Conservation (phyloP, 2,797 vertebrate species). For the Schizopygopsis malacanthus region DNA sequence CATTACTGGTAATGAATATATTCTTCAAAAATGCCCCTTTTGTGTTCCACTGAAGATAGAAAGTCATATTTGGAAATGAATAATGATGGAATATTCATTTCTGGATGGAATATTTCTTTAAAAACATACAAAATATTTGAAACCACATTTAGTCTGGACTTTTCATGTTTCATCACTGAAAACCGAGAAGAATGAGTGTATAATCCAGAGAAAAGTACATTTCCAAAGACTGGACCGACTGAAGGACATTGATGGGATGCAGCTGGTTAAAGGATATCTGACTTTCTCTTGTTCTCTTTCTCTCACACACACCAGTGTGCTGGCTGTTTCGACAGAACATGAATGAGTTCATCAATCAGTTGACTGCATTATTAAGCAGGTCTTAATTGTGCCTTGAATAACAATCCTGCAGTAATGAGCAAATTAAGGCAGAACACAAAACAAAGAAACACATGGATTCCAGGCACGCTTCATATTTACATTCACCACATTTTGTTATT, state of each 20-base stretch:
- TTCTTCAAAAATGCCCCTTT: not conserved
- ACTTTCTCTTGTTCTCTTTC: slow-evolving; percentile 44
- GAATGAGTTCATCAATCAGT: slow-evolving; percentile 62
- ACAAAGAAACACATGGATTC: slow-evolving; percentile 46
- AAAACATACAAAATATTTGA: slow-evolving; percentile 17
- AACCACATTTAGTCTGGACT: slow-evolving; percentile 45
- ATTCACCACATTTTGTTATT: not conserved
- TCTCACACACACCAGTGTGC: slow-evolving; percentile 3
- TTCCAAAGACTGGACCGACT: slow-evolving; percentile 42
- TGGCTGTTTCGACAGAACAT: slow-evolving; percentile 55
- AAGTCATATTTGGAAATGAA: not conserved
- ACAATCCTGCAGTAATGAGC: slow-evolving; percentile 29
- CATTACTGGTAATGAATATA: not conserved
- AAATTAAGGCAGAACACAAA: slow-evolving; percentile 56
- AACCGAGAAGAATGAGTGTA: slow-evolving; percentile 18
- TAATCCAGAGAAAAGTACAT: slow-evolving; percentile 35
- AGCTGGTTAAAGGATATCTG: slow-evolving; percentile 45
- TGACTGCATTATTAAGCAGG: slow-evolving; percentile 62
- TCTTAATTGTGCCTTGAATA: slow-evolving; percentile 58
- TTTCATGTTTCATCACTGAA: not conserved
- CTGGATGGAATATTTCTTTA: not conserved
- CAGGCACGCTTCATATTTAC: slow-evolving; percentile 18
- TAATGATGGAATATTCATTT: not conserved
- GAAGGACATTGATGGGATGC: slow-evolving; percentile 54
- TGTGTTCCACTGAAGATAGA: not conserved